Conservation (phyloP, 2,888 invertebrate species). For the Spatulosminthurus flaviceps region DNA sequence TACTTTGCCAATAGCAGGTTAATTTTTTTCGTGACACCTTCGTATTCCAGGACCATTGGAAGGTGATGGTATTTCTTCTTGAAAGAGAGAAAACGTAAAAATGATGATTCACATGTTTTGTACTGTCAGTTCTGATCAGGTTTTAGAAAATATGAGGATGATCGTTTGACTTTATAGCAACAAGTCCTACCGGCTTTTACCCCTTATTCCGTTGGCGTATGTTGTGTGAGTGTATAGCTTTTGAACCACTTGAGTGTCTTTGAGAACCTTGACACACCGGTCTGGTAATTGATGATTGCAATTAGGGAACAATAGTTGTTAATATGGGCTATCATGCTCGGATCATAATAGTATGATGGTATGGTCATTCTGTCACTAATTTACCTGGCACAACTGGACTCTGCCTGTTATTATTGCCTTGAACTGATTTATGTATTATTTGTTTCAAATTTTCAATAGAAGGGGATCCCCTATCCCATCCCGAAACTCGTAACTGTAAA, state of each 20-base stretch:
- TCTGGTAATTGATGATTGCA: not conserved
- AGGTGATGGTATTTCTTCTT: not conserved
- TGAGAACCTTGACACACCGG: not conserved
- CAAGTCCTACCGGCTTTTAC: constrained; percentile 1
- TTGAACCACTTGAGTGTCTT: not conserved
- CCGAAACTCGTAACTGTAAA: no score
- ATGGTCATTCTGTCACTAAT: not conserved
- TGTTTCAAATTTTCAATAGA: not conserved
- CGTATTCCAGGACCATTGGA: not conserved
- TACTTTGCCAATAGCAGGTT: not conserved
- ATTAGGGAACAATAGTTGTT: not conserved
- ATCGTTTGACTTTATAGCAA: not conserved
- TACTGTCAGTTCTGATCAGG: not conserved
- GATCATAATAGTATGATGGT: not conserved
- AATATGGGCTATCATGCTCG: constrained; percentile 7
- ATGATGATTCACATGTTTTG: not conserved
- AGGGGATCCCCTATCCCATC: no score
- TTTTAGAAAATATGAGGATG: not conserved
- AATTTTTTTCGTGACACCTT: no score
- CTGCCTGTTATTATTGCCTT: not conserved
- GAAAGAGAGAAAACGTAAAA: not conserved
- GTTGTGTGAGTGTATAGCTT: no score
- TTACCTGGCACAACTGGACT: not conserved
- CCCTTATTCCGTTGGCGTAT: not conserved
- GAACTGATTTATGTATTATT: not conserved